phyloP scores from a whole-genome alignment of 2,888 invertebrate genomes.

The Silvanus unidentatus region DNA sequence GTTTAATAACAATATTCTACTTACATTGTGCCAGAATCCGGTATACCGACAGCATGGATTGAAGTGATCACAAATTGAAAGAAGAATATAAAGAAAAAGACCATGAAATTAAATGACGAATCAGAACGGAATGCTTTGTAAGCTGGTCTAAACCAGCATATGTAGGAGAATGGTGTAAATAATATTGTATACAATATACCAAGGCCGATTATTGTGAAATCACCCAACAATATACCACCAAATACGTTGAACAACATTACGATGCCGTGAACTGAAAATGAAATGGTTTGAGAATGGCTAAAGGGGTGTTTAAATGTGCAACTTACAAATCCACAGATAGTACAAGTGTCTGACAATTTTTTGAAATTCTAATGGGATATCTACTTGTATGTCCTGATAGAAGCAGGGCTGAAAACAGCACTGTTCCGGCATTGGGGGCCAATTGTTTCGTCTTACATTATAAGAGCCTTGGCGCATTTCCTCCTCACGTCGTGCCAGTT shows the following conservation, averaged over 20 bases:
- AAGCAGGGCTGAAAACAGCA: constrained; percentile 97
- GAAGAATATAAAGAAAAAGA: constrained; percentile 98
- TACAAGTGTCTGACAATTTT: constrained; percentile 91
- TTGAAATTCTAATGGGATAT: constrained; percentile 97
- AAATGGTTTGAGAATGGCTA: background rate
- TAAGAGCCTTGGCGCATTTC: constrained; percentile 62
- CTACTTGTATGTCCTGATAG: constrained; percentile 98
- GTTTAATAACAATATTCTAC: constrained; percentile 14
- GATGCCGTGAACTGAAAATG: constrained; percentile 76
- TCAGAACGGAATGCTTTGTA: constrained; percentile 99
- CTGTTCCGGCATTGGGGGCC: constrained; percentile 93
- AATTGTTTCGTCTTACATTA: constrained; percentile 83
- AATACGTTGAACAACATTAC: constrained; percentile 81
- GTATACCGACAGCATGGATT: constrained; percentile 84
- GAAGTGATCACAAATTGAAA: constrained; percentile 88
- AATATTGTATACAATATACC: constrained; percentile 83
- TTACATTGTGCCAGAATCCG: constrained; percentile 81
- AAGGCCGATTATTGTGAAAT: constrained; percentile 74
- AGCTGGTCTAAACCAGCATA: constrained; percentile 98
- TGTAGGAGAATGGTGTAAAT: constrained; percentile 93
- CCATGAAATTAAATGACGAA: constrained; percentile 99
- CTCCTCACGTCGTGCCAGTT: constrained; percentile 81
- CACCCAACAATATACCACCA: constrained; percentile 74
- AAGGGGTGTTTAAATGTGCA: constrained; percentile 15
- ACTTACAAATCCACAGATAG: constrained; percentile 96